A percentile compares a stretch with the other conserved stretches of the same genome.
Conservation (phyloP, 2,888 invertebrate genomes). For the Tetranychus piercei region DNA sequence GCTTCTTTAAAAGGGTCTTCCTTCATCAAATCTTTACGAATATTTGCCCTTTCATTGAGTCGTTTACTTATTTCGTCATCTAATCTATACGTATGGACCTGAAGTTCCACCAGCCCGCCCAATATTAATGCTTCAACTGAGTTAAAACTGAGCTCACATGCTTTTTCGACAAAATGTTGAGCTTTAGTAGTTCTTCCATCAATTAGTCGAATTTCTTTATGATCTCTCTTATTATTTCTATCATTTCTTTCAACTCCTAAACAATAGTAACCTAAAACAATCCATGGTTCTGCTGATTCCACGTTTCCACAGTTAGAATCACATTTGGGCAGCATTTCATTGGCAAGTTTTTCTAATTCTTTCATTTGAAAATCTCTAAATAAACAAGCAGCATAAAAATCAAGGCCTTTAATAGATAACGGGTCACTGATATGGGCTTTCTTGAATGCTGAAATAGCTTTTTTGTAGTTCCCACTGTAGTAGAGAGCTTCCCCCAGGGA, state of each 20-base stretch:
- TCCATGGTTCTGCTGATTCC: conserved; percentile 50
- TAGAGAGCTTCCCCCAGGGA: conserved; percentile 53
- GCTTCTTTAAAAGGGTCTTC: conserved; percentile 38
- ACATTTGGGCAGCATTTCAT: conserved; percentile 32
- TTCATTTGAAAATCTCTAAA: conserved; percentile 42
- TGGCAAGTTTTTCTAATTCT: conserved; percentile 46
- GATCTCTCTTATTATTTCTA: conserved; percentile 31
- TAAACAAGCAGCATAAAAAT: conserved; percentile 45
- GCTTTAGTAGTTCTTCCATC: background rate
- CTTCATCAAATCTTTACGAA: background rate
- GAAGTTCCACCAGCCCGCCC: conserved; percentile 40
- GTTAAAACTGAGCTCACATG: conserved; percentile 44
- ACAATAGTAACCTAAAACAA: conserved; percentile 52
- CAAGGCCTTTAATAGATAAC: conserved; percentile 43
- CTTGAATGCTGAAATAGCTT: conserved; percentile 40
- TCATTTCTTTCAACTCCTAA: conserved; percentile 38
- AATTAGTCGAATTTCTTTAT: background rate
- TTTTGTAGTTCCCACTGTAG: conserved; percentile 48
- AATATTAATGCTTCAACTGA: conserved; percentile 54
- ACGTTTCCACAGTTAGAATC: conserved; percentile 34
- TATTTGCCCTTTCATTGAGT: background rate
- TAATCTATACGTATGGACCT: background rate
- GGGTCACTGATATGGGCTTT: conserved; percentile 36
- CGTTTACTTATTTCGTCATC: background rate
- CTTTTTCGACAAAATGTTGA: conserved; percentile 31